These are phyloP conservation scores for Odocoileus virginianus DNA, from an alignment of 2,113 vertebrate genomes.

Conservation along the genomic window DNA sequence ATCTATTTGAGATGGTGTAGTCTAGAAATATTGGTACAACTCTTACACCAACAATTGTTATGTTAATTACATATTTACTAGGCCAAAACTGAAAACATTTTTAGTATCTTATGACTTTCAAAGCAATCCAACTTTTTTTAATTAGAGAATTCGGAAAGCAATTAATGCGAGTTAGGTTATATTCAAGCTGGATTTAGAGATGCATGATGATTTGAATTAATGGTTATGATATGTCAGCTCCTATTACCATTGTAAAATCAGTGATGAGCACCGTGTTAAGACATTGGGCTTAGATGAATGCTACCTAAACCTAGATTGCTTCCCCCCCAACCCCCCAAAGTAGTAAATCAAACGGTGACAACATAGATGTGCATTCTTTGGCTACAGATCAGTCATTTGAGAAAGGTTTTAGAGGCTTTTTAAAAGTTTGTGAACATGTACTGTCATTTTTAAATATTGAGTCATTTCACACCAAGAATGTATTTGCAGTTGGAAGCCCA, in stretches of 20 bases:
- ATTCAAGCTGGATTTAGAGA: not conserved
- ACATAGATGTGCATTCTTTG: not conserved
- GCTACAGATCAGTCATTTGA: not conserved
- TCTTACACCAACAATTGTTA: not conserved
- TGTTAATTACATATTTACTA: not conserved
- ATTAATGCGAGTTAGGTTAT: not conserved
- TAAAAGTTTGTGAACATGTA: not conserved
- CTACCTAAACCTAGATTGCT: not conserved
- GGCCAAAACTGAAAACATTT: not conserved
- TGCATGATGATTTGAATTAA: not conserved
- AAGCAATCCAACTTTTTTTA: not conserved
- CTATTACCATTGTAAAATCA: not conserved
- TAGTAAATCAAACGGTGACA: not conserved
- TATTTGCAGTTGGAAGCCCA: not conserved
- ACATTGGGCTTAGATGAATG: not conserved
- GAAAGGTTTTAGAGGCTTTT: not conserved
- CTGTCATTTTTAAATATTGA: not conserved
- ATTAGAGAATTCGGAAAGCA: not conserved
- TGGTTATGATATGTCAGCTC: not conserved
- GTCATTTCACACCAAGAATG: not conserved
- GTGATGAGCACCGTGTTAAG: not conserved
- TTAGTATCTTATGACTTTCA: not conserved
- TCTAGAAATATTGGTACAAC: not conserved
- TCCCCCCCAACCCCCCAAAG: not conserved
- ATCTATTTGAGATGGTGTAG: not conserved